phyloP scores from a whole-genome alignment of 2,113 vertebrate species.

The Steatornis caripensis region DNA sequence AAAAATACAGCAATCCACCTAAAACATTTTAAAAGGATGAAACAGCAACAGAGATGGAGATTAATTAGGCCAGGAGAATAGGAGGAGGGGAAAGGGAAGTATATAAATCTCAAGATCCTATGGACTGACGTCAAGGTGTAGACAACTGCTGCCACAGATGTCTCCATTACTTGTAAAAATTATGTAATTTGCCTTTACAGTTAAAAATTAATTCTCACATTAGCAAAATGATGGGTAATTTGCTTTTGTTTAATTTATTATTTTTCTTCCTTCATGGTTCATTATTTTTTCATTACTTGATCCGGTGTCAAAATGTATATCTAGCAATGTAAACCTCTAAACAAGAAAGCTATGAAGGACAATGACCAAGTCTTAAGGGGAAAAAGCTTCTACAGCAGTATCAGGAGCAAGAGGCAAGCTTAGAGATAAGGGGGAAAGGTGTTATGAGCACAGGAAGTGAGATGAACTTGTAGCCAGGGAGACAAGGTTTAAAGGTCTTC shows the following conservation, averaged over 20 bases:
- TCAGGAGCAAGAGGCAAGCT: not conserved
- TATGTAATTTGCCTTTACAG: not conserved
- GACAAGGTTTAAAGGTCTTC: not conserved
- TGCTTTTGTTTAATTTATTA: not conserved
- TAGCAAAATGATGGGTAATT: not conserved
- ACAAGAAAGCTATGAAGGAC: not conserved
- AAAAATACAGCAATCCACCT: not conserved
- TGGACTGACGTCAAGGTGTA: not conserved
- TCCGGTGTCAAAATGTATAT: not conserved
- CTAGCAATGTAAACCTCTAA: not conserved
- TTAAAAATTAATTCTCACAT: not conserved
- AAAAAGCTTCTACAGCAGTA: not conserved
- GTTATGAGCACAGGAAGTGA: accelerated
- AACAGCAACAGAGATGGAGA: not conserved
- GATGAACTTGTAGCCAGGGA: not conserved
- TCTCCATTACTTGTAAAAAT: not conserved
- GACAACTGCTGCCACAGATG: not conserved
- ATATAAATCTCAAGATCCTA: not conserved
- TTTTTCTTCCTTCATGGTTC: not conserved
- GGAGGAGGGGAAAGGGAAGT: not conserved
- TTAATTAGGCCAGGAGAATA: not conserved
- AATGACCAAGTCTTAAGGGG: not conserved
- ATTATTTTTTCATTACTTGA: not conserved
- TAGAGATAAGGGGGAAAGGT: not conserved
- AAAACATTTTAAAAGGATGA: not conserved